A percentile compares a stretch with the other conserved stretches of the same genome.
Conservation (phyloP, 2,113 vertebrate genomes). For the Andinoacara biseriatus region DNA sequence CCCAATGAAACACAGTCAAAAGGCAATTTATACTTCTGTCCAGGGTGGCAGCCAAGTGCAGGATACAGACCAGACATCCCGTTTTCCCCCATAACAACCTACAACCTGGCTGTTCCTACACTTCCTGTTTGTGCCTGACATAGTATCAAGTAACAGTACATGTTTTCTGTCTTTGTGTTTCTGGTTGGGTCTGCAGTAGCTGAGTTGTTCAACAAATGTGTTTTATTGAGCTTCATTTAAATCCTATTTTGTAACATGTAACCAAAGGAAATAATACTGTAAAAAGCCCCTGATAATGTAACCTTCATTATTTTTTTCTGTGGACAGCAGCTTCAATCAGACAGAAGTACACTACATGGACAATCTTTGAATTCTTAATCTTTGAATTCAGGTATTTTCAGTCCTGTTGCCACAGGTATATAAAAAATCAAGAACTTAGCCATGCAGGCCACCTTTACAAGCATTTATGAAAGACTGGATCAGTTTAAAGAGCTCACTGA, state of each 20-base stretch:
- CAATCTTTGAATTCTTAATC: not conserved
- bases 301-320: not conserved
- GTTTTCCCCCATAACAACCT: not conserved
- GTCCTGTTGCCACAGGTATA: not conserved
- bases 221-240: constrained; percentile 15
- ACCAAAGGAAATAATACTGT: constrained; percentile 17
- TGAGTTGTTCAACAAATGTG: not conserved
- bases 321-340: not conserved
- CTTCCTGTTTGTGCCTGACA: not conserved
- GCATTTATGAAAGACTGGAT: not conserved
- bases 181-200: not conserved
- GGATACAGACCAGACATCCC: constrained; percentile 12
- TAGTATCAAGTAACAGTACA: not conserved
- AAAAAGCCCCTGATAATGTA: not conserved
- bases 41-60: constrained; percentile 33
- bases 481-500: not conserved
- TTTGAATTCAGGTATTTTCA: not conserved
- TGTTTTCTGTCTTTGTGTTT: not conserved
- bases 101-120: not conserved
- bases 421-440: not conserved
- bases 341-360: not conserved
- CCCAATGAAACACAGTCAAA: not conserved
- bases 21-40: not conserved
- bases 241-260: not conserved
- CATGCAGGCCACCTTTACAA: not conserved